Base-by-base conservation (phyloP, 2,888 invertebrate species). In the Idaea aversata region DNA sequence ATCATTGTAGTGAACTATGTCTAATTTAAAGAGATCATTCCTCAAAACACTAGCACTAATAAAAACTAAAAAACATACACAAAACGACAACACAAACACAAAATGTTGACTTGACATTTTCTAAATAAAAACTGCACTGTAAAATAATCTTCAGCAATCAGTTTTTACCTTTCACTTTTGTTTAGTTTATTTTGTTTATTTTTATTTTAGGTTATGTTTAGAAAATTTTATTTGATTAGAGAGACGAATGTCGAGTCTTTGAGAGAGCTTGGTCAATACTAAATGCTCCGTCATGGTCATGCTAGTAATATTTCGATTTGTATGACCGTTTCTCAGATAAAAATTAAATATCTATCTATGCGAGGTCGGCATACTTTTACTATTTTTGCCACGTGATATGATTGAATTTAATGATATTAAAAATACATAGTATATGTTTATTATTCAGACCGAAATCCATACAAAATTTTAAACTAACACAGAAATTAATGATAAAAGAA, bases 1-100 rank as follows among this genome's bases (percentile, higher is more conserved):
- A 82, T 94, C 94, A 76, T 94, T 94, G 60, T 93, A 88, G 78
- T 94, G 94, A 66, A 94, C 84, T 63, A 95, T 86, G 66, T 94
- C 93, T 68, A 95, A 77, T 63, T 88, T 85, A 72, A 91, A 94
- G n/a, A 90, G 73, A 59, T 82, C 78, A 34, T 70, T 64, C 3
- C 75, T 63, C 68, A 85, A 64, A 61, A 85, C 82, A 61, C 76
- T 76, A 57, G 80, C 74, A 71, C 70, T 75, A n/a, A 78, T 80
- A 34, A 63, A 66, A 62, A 71, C 59, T 15, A 7, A 70, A 65
- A 73, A 67, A 70, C 69, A 75, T 63, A 73, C 71, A 74, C 73
- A 25, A 7, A 76, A 66, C 64, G 74, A 70, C 64, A 65, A 71
- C 70, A 73, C 66, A 73, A 70, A 70, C 65, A 62, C 68, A 38